Evolutionary conservation across 2,888 invertebrate genomes (phyloP), one percentile per base, ranked within the genome.

Genomic region (Temnothorax unifasciatus): DNA sequence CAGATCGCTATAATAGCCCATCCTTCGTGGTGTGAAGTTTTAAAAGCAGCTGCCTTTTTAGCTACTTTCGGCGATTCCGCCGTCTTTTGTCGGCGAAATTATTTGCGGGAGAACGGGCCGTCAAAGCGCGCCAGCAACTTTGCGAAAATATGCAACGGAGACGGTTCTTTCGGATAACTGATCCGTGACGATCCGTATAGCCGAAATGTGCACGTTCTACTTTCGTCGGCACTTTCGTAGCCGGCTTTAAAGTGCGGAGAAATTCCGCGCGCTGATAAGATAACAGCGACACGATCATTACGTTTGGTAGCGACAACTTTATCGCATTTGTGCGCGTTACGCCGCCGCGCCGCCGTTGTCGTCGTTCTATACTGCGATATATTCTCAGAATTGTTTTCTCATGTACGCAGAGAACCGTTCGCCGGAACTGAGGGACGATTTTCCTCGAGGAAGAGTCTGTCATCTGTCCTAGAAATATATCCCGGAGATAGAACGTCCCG

Each of bases 301-400:
- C 0, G 21, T 13, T 44, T 13, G 21, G 50, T 59, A 18, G 59
- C 38, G 79, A 69, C 69, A 47, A 44, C 18, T 71, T 81, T 61
- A 61, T 69, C 79, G 29, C n/a, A 8, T 29, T 18, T 64, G 8
- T 57, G 44, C 29, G 13, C 25, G 21, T 25, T 41, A 18, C 15
- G 21, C 44, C 21, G 21, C 21, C 21, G 21, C 11, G n/a, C 18
- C 47, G 25, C 29, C 57, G 15, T 18, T 50, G 9, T 9, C 18
- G 18, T 18, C 47, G 13, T 59, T 79, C 50, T 18, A 38, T 18
- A 38, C 13, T 9, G 47, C 38, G 47, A 59, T 38, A 2, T 18
- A 47, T 34, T 77, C 68, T 57, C 44, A 29, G 57, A 77, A 71
- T 61, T 47, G 79, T 81, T 71, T 61, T 38, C 47, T 64, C 59